These are phyloP conservation scores for Agrenia bidenticulata DNA, from an alignment of 2,888 invertebrate species.

Conservation along the genomic window DNA sequence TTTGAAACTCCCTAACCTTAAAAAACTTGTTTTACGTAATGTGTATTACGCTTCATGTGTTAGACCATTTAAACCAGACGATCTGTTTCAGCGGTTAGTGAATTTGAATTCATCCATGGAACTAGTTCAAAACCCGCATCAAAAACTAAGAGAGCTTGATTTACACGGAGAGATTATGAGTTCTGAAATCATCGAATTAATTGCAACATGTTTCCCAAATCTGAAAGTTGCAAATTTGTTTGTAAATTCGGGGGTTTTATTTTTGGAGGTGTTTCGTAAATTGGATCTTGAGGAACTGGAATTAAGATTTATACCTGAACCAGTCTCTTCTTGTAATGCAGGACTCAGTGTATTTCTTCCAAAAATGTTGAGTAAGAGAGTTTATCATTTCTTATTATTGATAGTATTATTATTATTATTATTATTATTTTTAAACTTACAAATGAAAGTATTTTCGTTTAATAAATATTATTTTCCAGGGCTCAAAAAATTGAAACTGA, in stretches of 20 bases:
- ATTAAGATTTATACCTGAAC: too few species aligned
- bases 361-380: background rate
- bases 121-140: slow-evolving; percentile 1
- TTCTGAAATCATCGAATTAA: background rate
- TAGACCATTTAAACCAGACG: slow-evolving; percentile 12
- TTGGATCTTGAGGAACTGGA: too few species aligned
- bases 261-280: too few species aligned
- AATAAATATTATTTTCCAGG: too few species aligned
- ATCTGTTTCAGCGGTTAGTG: slow-evolving; percentile 19
- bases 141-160: slow-evolving; percentile 11
- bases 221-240: background rate
- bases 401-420: too few species aligned
- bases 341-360: background rate
- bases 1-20: slow-evolving; percentile 15
- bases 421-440: background rate
- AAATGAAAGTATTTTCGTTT: too few species aligned
- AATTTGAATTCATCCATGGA: slow-evolving; percentile 2
- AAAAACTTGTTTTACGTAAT: slow-evolving; percentile 13
- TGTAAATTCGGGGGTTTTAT: slow-evolving; percentile 14
- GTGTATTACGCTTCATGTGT: slow-evolving; percentile 17
- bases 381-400: background rate
- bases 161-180: slow-evolving; percentile 20
- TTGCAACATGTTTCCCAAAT: slow-evolving; percentile 16
- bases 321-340: too few species aligned
- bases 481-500: too few species aligned